Evolutionary conservation across 1,140 invertebrate genomes (phyloP).

Genomic region (Calliphora vicina): DNA sequence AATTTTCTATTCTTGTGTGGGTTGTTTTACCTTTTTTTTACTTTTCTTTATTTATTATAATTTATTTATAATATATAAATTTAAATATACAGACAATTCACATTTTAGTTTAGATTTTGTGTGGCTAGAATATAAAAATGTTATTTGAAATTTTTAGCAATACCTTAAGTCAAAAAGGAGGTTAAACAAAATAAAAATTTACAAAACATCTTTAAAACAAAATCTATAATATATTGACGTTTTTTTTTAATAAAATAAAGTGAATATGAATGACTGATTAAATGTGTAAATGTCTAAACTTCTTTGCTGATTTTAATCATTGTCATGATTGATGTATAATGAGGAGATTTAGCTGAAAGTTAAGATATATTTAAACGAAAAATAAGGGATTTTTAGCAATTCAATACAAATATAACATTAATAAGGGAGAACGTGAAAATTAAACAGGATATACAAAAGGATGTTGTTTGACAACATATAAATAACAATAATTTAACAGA

Average conservation of each 20-base stretch:
- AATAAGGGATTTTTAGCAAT: background rate
- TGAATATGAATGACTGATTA: too few relatives aligned
- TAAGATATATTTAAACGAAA: background rate
- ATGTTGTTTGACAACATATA: background rate
- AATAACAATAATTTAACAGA: background rate
- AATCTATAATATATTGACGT: too few relatives aligned
- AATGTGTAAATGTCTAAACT: too few relatives aligned
- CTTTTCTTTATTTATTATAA: background rate
- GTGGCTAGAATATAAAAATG: too few relatives aligned
- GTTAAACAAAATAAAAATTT: too few relatives aligned
- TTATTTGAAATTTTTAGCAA: too few relatives aligned
- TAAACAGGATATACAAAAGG: background rate
- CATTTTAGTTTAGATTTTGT: too few relatives aligned
- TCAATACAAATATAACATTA: too few relatives aligned
- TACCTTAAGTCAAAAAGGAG: too few relatives aligned
- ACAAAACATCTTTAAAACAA: too few relatives aligned
- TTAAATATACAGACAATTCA: background rate
- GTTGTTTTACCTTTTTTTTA: background rate
- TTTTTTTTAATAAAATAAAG: too few relatives aligned
- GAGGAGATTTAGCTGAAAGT: background rate
- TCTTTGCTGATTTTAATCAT: background rate
- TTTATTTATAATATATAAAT: background rate
- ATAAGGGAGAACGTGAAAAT: background rate
- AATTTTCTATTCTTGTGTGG: conserved; percentile 6
- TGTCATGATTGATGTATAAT: background rate